Evolutionary conservation across 2,113 vertebrate species (phyloP).

Genomic region (Cryptomyrus ogoouensis): DNA sequence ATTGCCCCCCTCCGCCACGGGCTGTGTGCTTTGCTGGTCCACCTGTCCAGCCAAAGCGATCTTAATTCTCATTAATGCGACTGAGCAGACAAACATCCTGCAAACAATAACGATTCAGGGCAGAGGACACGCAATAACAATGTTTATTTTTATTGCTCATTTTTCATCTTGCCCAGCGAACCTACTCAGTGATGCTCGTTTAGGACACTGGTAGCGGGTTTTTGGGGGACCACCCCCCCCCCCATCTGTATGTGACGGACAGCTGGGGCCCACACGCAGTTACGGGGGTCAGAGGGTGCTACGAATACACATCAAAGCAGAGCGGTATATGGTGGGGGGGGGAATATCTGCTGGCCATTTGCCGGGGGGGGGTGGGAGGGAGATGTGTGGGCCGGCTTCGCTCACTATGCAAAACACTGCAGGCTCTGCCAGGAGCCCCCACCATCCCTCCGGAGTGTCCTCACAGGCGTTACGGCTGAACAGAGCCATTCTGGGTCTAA

Average conservation of each 20-base stretch:
- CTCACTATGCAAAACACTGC: slow-evolving; percentile 28
- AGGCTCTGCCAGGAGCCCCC: not conserved
- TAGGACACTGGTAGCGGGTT: not conserved
- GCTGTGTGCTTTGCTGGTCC: not conserved
- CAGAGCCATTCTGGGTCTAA: not conserved
- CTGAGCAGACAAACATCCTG: not conserved
- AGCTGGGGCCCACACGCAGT: not conserved
- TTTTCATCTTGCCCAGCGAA: not conserved
- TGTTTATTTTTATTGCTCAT: not conserved
- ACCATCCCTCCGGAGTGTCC: not conserved
- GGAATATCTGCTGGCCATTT: not conserved
- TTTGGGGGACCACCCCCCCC: not conserved
- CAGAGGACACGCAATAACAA: not conserved
- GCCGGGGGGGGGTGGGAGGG: not conserved
- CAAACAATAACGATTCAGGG: slow-evolving; percentile 11
- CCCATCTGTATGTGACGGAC: not conserved
- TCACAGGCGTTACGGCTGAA: not conserved
- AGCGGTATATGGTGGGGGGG: not conserved
- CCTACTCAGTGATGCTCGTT: not conserved
- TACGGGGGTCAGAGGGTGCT: not conserved
- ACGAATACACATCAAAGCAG: not conserved
- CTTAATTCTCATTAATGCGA: not conserved
- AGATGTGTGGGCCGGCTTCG: not conserved
- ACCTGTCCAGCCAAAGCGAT: not conserved
- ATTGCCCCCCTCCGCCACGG: not conserved